Evolutionary conservation across 2,797 vertebrate genomes (phyloP).

Genomic region (Rallus crepitans): DNA sequence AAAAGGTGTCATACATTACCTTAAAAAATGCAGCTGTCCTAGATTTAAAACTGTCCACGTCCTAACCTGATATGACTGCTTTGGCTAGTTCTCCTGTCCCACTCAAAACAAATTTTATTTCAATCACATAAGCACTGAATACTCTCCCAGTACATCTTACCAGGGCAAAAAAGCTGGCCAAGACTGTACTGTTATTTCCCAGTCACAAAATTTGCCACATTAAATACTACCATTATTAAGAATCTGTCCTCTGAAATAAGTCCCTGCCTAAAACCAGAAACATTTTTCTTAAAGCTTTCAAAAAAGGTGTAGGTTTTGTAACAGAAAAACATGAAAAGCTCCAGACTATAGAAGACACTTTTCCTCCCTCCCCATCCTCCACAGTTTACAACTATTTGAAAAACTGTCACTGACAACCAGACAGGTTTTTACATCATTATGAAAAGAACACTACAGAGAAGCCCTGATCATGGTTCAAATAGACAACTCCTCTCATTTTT

Average conservation of each 20-base stretch:
- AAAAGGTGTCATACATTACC: not conserved
- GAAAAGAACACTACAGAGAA: not conserved
- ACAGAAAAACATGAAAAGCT: not conserved
- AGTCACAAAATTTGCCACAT: not conserved
- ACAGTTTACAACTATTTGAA: rapidly evolving
- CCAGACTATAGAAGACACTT: not conserved
- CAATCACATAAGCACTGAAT: not conserved
- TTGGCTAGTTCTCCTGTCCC: not conserved
- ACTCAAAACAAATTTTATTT: not conserved
- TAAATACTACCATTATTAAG: not conserved
- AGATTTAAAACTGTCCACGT: not conserved
- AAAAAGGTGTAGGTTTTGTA: not conserved
- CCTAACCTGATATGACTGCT: not conserved
- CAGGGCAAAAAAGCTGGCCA: not conserved
- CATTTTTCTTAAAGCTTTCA: not conserved
- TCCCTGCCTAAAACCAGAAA: not conserved
- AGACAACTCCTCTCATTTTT: not conserved
- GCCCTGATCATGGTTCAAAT: not conserved
- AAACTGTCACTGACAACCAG: not conserved
- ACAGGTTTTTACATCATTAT: not conserved
- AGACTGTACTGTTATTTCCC: not conserved
- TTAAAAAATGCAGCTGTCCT: not conserved
- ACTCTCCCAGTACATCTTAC: not conserved
- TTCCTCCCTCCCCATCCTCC: not conserved
- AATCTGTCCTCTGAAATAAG: not conserved